These are phyloP conservation scores for Leptopilina clavipes DNA, from an alignment of 1,140 invertebrate genomes.

Conservation along the genomic window DNA sequence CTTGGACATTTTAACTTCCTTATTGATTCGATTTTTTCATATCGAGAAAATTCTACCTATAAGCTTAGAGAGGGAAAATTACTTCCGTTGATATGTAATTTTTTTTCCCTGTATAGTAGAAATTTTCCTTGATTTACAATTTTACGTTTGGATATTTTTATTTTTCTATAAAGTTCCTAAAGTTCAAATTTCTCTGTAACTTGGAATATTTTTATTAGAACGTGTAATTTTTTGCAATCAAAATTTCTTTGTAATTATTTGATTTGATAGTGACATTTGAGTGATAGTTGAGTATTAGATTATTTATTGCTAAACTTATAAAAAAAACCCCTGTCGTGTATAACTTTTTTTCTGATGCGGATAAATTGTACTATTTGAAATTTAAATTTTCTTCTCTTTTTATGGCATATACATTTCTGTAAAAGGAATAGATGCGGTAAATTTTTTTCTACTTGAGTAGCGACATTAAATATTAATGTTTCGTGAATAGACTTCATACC, in stretches of 20 bases:
- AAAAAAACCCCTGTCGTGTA: background rate
- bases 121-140: too few species aligned
- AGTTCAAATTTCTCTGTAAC: too few species aligned
- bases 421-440: background rate
- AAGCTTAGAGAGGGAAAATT: too few species aligned
- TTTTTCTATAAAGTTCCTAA: too few species aligned
- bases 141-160: too few species aligned
- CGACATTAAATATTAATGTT: conserved; percentile 75
- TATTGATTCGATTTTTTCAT: conserved; percentile 1
- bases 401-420: background rate
- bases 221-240: too few species aligned
- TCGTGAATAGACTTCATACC: conserved; percentile 78
- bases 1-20: too few species aligned
- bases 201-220: too few species aligned
- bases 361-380: background rate
- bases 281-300: too few species aligned
- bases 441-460: conserved; percentile 36
- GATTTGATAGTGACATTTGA: too few species aligned
- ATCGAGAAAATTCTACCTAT: background rate
- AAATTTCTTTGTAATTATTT: too few species aligned
- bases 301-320: background rate
- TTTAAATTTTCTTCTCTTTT: background rate
- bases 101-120: too few species aligned
- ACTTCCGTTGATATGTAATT: background rate
- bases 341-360: background rate